Conservation (phyloP, 37 sponge, comb jelly and placozoan species). For the Cladorhizidae sp. region DNA sequence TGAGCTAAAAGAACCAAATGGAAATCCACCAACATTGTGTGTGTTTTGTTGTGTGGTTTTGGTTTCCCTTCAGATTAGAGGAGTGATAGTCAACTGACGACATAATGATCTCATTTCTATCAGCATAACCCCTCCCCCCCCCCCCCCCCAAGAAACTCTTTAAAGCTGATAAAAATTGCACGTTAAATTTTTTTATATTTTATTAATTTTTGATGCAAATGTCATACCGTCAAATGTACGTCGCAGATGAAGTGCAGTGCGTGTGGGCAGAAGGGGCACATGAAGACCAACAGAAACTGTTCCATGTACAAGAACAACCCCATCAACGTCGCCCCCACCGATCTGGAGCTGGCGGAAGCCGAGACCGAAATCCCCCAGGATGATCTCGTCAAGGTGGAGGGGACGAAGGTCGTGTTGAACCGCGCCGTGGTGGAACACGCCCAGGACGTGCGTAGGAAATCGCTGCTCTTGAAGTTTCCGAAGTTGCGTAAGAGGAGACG, state of each 20-base stretch:
- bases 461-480: slow-evolving; percentile 80
- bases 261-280: slow-evolving; percentile 97
- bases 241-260: slow-evolving; percentile 93
- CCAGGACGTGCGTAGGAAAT: slow-evolving; percentile 69
- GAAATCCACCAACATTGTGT: too few species aligned
- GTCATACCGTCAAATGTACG: too few species aligned
- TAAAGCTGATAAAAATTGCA: too few species aligned
- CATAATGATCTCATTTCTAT: too few species aligned
- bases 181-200: too few species aligned
- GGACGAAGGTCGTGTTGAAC: slow-evolving; percentile 82
- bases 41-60: too few species aligned
- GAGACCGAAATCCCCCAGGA: slow-evolving; percentile 61
- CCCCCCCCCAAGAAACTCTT: too few species aligned
- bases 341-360: slow-evolving; percentile 69
- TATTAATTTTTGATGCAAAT: too few species aligned
- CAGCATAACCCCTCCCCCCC: too few species aligned
- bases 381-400: slow-evolving; percentile 93
- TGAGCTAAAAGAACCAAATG: too few species aligned
- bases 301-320: slow-evolving; percentile 87
- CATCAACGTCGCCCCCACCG: slow-evolving; percentile 65
- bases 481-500: slow-evolving; percentile 51
- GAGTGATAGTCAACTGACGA: too few species aligned
- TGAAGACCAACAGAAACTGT: slow-evolving; percentile 99
- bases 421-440: slow-evolving; percentile 62
- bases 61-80: too few species aligned